These are phyloP conservation scores for Pollenia angustigena DNA, from an alignment of 2,888 invertebrate species.

Conservation along the genomic window DNA sequence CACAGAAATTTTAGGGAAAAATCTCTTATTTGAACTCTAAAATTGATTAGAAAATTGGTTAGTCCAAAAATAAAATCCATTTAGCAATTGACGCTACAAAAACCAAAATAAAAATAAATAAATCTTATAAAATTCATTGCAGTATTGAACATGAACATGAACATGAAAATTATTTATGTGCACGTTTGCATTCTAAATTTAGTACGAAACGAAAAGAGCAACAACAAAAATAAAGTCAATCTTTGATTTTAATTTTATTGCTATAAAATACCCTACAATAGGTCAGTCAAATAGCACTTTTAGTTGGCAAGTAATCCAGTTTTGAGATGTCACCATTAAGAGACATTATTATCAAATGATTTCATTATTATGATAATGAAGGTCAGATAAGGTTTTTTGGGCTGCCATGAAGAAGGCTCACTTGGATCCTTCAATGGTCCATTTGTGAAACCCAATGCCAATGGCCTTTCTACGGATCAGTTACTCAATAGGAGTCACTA, in stretches of 20 bases:
- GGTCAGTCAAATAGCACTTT: not conserved
- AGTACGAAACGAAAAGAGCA: not conserved
- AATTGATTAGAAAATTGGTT: slow-evolving; percentile 58
- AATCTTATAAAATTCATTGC: slow-evolving; percentile 23
- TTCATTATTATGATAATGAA: no score
- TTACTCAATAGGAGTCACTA: no score
- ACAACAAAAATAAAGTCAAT: slow-evolving; percentile 2
- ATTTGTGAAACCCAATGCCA: no score
- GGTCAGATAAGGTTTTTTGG: no score
- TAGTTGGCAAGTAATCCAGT: not conserved
- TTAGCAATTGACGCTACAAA: not conserved
- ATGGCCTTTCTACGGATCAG: no score
- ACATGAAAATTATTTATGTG: slow-evolving; percentile 43
- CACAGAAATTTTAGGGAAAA: not conserved
- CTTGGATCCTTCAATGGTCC: no score
- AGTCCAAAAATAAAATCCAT: slow-evolving; percentile 28
- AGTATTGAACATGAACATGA: slow-evolving; percentile 39
- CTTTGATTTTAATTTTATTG: slow-evolving; percentile 17
- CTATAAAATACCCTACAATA: not conserved
- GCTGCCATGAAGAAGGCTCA: no score
- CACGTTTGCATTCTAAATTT: slow-evolving; percentile 18
- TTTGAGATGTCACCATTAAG: no score
- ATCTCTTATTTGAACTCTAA: slow-evolving; percentile 39
- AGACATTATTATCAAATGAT: no score
- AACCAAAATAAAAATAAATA: no score